phyloP scores from a whole-genome alignment of 2,888 invertebrate species.

The Himalopsyche kuldschensis region DNA sequence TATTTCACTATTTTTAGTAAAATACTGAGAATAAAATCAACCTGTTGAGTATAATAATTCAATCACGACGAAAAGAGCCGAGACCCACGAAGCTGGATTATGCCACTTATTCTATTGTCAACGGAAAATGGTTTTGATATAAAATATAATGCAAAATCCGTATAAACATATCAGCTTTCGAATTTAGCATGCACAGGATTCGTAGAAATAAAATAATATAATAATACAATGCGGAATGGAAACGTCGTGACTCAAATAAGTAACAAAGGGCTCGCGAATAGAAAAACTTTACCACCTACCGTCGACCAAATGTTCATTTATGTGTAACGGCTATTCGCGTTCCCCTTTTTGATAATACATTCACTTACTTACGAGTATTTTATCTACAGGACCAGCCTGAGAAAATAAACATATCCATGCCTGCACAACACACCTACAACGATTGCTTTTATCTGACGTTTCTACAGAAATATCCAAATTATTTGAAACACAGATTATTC shows the following conservation, averaged over 20 bases:
- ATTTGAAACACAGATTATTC: too few relatives aligned
- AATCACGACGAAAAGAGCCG: background rate
- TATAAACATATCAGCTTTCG: background rate
- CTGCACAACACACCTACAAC: too few relatives aligned
- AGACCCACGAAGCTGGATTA: background rate
- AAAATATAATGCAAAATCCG: background rate
- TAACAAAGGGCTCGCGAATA: slow-evolving; percentile 24
- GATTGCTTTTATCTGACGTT: too few relatives aligned
- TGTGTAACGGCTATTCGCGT: slow-evolving; percentile 31
- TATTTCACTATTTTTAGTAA: too few relatives aligned
- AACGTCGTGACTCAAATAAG: slow-evolving; percentile 24
- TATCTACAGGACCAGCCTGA: background rate
- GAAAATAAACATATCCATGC: background rate
- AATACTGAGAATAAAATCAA: too few relatives aligned
- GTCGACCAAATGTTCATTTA: slow-evolving; percentile 37
- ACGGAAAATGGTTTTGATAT: background rate
- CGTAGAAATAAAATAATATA: background rate
- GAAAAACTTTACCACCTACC: slow-evolving; percentile 19
- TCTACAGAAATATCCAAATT: too few relatives aligned
- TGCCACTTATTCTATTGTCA: slow-evolving; percentile 2
- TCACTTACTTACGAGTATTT: background rate
- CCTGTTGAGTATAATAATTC: background rate
- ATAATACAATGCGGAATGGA: slow-evolving; percentile 19
- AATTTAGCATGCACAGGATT: background rate
- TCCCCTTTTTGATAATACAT: background rate